Base-by-base conservation (phyloP, 1,140 invertebrate genomes). In the Ephestia elutella region DNA sequence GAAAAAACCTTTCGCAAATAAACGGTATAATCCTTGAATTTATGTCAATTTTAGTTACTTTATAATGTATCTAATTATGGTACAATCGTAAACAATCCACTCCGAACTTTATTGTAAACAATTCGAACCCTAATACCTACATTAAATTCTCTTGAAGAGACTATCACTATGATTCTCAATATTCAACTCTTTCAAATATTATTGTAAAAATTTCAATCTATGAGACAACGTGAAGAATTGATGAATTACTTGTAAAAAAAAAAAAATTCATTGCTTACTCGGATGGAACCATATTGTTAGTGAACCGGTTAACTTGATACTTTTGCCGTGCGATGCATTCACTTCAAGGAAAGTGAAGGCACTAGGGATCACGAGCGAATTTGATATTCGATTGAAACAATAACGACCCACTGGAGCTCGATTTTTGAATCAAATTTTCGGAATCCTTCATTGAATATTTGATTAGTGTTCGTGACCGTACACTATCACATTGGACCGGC, bases 341-440 rank as follows among this genome's bases (percentile, higher is more conserved):
- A 80, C 70, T 74, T 72, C 20, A 18, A 56, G 54, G 49, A 49
- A 68, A 74, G 76, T 80, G 81, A 78, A 84, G 75, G 75, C 74
- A 80, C 71, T 80, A 68, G 63, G 68, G 60, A 73, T 80, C 76
- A 75, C 71, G 70, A 72, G 67, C 59, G 59, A 69, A 70, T 66
- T 62, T 70, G 60, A 68, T 75, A 68, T 66, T 72, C 68, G 66
- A 75, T 74, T 74, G 68, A 79, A 72, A 77, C 71, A 75, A 78
- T 71, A 68, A 76, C 66, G 69, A 76, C 68, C 63, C 63, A 70
- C 67, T 68, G 56, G 59, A 28, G 25, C 30, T 32, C 11, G 7
- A 64, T 56, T 68, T 64, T 61, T 28, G 25, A 56, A 65, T 25
- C 66, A 63, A 61, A 54, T 32, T 32, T 32, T 32, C 30, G 9